A percentile compares a stretch with the other conserved stretches of the same genome.
phyloP scores from a whole-genome alignment of 2,113 vertebrate species.

The Mesocricetus auratus region DNA sequence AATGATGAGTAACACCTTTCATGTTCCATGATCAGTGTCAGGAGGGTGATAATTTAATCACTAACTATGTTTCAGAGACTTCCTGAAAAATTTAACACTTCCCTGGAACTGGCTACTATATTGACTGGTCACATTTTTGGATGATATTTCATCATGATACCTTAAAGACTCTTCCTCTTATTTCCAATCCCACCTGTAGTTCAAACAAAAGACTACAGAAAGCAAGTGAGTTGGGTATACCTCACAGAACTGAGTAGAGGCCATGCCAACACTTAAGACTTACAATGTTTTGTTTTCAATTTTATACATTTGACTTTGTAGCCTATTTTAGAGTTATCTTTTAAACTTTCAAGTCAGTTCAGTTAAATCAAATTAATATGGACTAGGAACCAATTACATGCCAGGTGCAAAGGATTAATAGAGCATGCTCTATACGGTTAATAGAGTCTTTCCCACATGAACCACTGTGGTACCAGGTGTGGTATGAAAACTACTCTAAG shows the following conservation, averaged over 20 bases:
- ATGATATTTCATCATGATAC: not conserved
- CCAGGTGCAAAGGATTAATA: not conserved
- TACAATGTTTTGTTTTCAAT: not conserved
- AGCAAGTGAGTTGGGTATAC: not conserved
- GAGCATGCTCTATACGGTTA: not conserved
- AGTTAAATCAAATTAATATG: not conserved
- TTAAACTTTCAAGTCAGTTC: not conserved
- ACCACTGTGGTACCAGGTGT: not conserved
- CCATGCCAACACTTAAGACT: not conserved
- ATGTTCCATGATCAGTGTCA: not conserved
- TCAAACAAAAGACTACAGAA: not conserved
- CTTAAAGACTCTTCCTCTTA: not conserved
- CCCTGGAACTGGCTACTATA: not conserved
- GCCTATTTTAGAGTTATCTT: not conserved
- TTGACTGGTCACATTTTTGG: not conserved
- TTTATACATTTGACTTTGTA: not conserved
- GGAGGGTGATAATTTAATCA: not conserved
- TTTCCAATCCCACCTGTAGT: not conserved
- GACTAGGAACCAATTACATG: not conserved
- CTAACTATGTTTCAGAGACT: not conserved
- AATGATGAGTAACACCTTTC: not conserved
- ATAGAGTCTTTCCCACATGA: not conserved
- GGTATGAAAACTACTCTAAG: not conserved
- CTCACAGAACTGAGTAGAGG: not conserved
- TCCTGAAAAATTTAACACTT: not conserved